Evolutionary conservation across 2,797 vertebrate genomes (phyloP).

Genomic region (Silurus aristotelis): DNA sequence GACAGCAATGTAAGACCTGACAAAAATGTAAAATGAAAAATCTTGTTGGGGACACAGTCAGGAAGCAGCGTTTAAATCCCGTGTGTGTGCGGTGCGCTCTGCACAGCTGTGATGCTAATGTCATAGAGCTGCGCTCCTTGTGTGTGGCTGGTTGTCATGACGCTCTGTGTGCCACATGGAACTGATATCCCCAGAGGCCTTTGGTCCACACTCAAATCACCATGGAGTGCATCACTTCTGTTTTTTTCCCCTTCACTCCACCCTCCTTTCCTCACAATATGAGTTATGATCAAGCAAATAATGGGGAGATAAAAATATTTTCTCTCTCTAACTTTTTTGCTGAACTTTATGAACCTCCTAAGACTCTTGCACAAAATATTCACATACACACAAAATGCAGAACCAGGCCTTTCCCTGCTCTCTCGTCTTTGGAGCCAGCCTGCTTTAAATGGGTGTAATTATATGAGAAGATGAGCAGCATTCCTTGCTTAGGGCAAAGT

Average conservation of each 20-base stretch:
- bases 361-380: slow-evolving; percentile 7
- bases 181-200: slow-evolving; percentile 66
- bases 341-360: slow-evolving; percentile 24
- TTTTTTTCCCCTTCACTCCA: not conserved
- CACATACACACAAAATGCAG: not conserved
- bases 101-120: slow-evolving; percentile 38
- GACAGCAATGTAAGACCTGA: slow-evolving; percentile 5
- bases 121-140: slow-evolving; percentile 35
- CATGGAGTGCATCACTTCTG: slow-evolving; percentile 48
- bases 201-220: slow-evolving; percentile 60
- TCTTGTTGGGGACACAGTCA: slow-evolving; percentile 36
- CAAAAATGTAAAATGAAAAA: slow-evolving; percentile 29
- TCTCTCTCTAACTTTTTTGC: not conserved
- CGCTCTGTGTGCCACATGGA: slow-evolving; percentile 71
- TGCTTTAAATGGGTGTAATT: slow-evolving; percentile 81
- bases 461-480: slow-evolving; percentile 83
- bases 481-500: slow-evolving; percentile 82
- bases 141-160: slow-evolving; percentile 75
- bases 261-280: slow-evolving; percentile 36
- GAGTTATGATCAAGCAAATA: not conserved
- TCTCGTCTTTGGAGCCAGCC: slow-evolving; percentile 61
- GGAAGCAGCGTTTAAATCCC: slow-evolving; percentile 30
- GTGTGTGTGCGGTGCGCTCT: slow-evolving; percentile 40
- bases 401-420: slow-evolving; percentile 5
- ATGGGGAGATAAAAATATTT: not conserved